These are phyloP conservation scores for Poecilia wingei DNA, from an alignment of 2,797 vertebrate genomes.

Conservation along the genomic window DNA sequence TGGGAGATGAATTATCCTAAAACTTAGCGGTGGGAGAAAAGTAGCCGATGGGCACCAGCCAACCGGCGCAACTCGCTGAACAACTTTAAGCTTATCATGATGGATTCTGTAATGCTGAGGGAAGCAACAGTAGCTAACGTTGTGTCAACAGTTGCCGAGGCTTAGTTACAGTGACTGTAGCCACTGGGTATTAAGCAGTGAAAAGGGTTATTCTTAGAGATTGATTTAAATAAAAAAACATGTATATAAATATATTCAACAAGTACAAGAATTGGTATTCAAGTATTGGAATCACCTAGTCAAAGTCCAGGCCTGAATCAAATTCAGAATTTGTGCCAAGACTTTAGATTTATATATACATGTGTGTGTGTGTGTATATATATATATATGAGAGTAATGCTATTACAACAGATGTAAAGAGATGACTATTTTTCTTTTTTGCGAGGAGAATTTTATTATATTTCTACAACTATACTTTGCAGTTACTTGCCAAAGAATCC, in stretches of 20 bases:
- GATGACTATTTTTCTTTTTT: neutral
- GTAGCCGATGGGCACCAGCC: conserved; percentile 62
- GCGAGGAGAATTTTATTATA: conserved; percentile 16
- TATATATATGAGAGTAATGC: neutral
- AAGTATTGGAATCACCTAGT: no score
- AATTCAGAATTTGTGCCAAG: no score
- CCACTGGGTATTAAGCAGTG: conserved; percentile 34
- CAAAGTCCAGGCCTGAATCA: no score
- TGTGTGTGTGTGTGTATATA: no score
- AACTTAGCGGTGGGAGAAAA: conserved; percentile 56
- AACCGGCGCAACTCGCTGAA: conserved; percentile 53
- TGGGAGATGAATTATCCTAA: conserved; percentile 71
- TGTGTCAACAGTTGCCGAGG: conserved; percentile 54
- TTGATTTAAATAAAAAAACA: no score
- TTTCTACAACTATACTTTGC: neutral
- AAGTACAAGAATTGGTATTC: no score
- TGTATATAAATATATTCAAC: no score
- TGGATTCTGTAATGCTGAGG: conserved; percentile 70
- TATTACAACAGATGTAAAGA: neutral
- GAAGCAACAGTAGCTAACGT: conserved; percentile 59
- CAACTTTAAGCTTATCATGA: conserved; percentile 71
- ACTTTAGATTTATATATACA: no score
- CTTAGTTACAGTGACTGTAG: conserved; percentile 24
- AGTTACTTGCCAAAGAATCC: neutral
- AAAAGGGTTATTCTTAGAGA: conserved; percentile 26